Conservation (phyloP, 2,113 vertebrate species). For the Plectropomus leopardus region DNA sequence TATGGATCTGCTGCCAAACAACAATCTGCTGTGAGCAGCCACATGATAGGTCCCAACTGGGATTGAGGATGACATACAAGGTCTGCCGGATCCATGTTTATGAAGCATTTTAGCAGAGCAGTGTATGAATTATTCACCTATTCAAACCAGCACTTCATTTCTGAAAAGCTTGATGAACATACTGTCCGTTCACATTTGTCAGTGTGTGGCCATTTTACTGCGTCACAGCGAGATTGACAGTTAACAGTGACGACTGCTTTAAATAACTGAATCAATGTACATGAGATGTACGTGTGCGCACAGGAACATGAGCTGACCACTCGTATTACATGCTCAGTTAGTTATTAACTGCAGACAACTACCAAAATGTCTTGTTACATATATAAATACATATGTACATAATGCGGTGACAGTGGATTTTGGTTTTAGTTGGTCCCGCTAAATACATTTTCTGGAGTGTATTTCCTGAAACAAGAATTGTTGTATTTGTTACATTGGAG, state of each 20-base stretch:
- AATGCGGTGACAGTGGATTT: not conserved
- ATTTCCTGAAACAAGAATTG: too few relatives aligned
- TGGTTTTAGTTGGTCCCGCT: not conserved
- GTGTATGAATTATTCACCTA: not conserved
- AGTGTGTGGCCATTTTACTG: not conserved
- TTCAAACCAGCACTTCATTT: not conserved
- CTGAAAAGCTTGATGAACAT: not conserved
- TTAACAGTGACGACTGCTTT: not conserved
- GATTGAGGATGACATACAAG: constrained; percentile 26
- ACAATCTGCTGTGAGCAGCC: constrained; percentile 20
- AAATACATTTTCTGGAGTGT: too few relatives aligned
- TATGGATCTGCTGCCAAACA: constrained; percentile 51
- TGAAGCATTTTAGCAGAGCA: not conserved
- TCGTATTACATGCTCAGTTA: not conserved
- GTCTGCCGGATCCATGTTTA: constrained; percentile 6
- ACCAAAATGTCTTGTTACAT: not conserved
- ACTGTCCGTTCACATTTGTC: not conserved
- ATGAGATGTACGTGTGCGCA: not conserved
- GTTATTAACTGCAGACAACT: not conserved
- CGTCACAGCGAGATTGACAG: not conserved
- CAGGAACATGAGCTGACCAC: not conserved
- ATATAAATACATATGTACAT: too few relatives aligned
- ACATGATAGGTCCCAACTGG: constrained; percentile 9
- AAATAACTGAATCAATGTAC: not conserved
- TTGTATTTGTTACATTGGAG: too few relatives aligned